These are phyloP conservation scores for Clitarchus hookeri DNA, from an alignment of 2,888 invertebrate species.

Conservation along the genomic window DNA sequence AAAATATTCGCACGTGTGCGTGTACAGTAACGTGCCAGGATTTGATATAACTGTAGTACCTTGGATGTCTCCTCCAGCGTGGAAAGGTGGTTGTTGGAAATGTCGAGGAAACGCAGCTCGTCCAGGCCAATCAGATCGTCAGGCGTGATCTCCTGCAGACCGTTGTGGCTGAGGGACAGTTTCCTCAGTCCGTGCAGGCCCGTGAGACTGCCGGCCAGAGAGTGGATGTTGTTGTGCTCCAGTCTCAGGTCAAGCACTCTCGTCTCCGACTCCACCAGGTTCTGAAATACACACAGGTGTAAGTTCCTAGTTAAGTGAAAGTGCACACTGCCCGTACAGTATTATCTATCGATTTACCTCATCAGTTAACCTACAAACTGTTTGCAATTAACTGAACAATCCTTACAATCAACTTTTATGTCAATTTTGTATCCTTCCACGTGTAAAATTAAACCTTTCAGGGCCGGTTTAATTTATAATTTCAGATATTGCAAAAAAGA, in stretches of 20 bases:
- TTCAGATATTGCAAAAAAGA: too few species aligned
- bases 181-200: conserved; percentile 74
- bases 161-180: conserved; percentile 76
- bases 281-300: conserved; percentile 56
- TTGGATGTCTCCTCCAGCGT: conserved; percentile 82
- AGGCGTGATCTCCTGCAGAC: conserved; percentile 71
- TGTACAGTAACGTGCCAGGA: too few species aligned
- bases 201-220: conserved; percentile 74
- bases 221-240: conserved; percentile 73
- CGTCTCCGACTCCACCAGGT: conserved; percentile 76
- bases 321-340: too few species aligned
- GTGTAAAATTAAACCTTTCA: too few species aligned
- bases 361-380: too few species aligned
- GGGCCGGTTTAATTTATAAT: too few species aligned
- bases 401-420: too few species aligned
- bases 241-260: conserved; percentile 72
- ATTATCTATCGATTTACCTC: too few species aligned
- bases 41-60: conserved; percentile 57
- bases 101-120: conserved; percentile 72
- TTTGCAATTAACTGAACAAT: too few species aligned
- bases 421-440: too few species aligned
- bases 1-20: too few species aligned
- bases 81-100: conserved; percentile 76
- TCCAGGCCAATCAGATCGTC: conserved; percentile 80
- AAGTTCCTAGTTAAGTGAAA: too few species aligned